Conservation (phyloP, 2,797 vertebrate species). For the Gobionotothen gibberifrons region DNA sequence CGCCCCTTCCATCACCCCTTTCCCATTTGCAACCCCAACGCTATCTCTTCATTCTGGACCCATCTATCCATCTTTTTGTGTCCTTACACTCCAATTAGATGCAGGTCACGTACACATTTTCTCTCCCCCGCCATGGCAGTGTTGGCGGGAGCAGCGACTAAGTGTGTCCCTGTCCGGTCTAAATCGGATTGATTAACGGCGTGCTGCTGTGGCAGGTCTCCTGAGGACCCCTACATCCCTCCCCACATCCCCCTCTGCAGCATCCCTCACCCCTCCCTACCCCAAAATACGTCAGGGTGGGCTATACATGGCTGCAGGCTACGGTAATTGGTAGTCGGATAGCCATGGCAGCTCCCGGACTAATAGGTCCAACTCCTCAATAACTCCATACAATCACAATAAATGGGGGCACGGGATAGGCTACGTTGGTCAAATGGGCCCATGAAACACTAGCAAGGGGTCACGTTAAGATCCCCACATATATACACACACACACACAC, state of each 20-base stretch:
- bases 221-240: conserved; percentile 64
- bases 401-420: conserved; percentile 74
- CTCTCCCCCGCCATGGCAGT: conserved; percentile 63
- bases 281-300: conserved; percentile 64
- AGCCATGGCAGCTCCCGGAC: conserved; percentile 79
- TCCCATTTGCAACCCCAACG: conserved; percentile 57
- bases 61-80: conserved; percentile 83
- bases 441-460: conserved; percentile 74
- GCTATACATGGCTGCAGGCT: conserved; percentile 72
- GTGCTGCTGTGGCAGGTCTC: conserved; percentile 81
- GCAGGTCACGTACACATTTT: conserved; percentile 83
- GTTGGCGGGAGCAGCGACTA: conserved; percentile 77
- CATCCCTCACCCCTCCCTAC: conserved; percentile 53
- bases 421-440: conserved; percentile 80
- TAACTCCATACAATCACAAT: conserved; percentile 83
- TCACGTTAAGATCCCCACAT: conserved; percentile 45
- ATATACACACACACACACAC: conserved; percentile 26
- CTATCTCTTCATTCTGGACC: conserved; percentile 76
- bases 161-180: conserved; percentile 84
- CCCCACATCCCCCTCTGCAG: conserved; percentile 10
- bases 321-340: conserved; percentile 82
- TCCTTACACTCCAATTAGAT: conserved; percentile 77
- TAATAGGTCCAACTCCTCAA: conserved; percentile 84
- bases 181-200: conserved; percentile 88
- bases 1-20: conserved; percentile 71